phyloP scores from a whole-genome alignment of 2,797 vertebrate genomes.

The Masticophis lateralis region DNA sequence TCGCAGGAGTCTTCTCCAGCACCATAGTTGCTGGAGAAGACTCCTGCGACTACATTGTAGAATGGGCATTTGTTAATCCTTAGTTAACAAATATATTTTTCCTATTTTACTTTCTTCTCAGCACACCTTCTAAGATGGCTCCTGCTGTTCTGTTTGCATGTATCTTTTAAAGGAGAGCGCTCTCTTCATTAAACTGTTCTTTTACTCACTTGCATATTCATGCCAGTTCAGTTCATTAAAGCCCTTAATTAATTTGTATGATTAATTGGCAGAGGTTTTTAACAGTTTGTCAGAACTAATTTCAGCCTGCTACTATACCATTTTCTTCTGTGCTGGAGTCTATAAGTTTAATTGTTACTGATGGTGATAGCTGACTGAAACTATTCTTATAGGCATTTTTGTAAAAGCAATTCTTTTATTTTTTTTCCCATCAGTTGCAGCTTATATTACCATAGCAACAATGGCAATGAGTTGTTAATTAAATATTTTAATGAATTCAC shows the following conservation, averaged over 20 bases:
- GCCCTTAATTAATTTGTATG: background rate
- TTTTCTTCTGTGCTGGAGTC: background rate
- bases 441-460: slow-evolving; percentile 63
- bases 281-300: background rate
- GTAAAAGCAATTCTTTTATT: slow-evolving; percentile 52
- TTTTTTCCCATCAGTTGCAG: slow-evolving; percentile 43
- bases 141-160: background rate
- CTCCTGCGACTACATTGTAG: too few relatives aligned
- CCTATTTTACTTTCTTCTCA: background rate
- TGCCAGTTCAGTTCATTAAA: background rate
- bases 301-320: background rate
- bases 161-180: background rate
- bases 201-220: background rate
- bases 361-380: slow-evolving; percentile 29
- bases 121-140: background rate
- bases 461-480: slow-evolving; percentile 21
- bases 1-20: too few relatives aligned
- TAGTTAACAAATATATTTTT: background rate
- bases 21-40: too few relatives aligned
- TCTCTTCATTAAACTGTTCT: background rate
- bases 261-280: background rate
- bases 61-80: background rate
- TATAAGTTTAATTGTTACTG: slow-evolving; percentile 19
- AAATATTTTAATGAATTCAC: slow-evolving; percentile 51
- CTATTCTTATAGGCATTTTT: slow-evolving; percentile 48